Base-by-base conservation (phyloP, 2,888 invertebrate genomes). In the Rhyacophila evoluta region DNA sequence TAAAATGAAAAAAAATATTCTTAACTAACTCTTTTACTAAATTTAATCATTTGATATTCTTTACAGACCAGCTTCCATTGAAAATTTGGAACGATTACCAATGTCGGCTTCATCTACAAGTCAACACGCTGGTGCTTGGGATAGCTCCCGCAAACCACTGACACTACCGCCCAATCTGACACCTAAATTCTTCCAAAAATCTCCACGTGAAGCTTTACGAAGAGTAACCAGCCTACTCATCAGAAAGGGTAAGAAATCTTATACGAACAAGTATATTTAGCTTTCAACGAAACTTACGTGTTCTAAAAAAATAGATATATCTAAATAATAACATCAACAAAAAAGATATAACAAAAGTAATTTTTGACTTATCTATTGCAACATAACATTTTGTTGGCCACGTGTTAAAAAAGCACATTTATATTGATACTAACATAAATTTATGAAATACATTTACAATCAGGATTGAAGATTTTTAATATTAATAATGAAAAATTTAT, bases 151-250 rank as follows among this genome's bases (percentile, higher is more conserved):
- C 85, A 96, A 96, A 85, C 96, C 96, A 3, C 90, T 95, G 83
- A 96, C 96, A n/a, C 90, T 96, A 85, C 96, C 96, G 75, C 96
- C 96, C 79, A 96, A 96, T 90, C 90, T 96, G 85, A 95, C 95
- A 83, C 96, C 96, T 84, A 95, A 95, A 88, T 96, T 96, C 91
- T 94, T 96, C 91, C 95, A 96, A 86, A 94, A 95, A 88, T 95
- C 95, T 83, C 95, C 95, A 71, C 91, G 95, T 85, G 96, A 96
- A 87, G 96, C 96, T 80, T 91, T 96, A 83, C 92, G 96, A 85
- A 93, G 96, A 87, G 96, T 96, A 85, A 96, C 96, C 86, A 96
- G 96, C 91, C 92, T 96, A 87, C 92, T 96, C 87, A 96, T 96
- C 88, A 91, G 94, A 87, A 94, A 94, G 91, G 94, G 95, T 94